Evolutionary conservation across 2,113 vertebrate species (phyloP), one percentile per base, ranked within the genome.

Genomic region (Brienomyrus brachyistius): DNA sequence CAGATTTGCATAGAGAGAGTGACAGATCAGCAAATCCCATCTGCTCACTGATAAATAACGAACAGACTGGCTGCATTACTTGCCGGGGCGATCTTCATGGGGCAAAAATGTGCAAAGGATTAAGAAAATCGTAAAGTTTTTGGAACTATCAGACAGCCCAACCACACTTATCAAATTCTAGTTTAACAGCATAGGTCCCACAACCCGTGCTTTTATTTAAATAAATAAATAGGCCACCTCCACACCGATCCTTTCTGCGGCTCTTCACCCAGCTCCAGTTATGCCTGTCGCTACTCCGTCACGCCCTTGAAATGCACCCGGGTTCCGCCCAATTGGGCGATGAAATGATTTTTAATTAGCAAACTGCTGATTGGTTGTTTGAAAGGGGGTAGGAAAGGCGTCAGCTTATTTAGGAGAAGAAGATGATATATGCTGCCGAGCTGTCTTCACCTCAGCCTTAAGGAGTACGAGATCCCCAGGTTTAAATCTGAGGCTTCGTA

Each of bases 21-120:
- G 74, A 43, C 74, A 43, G 74, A 80, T 43, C 74, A 80, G 74
- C 74, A 80, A 77, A 77, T 77, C 70, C 70, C 70, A 77, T 77
- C 35, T 43, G 35, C 31, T 40, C 35, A 40, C 70, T 77, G 74
- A 80, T 40, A 43, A 80, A 80, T 80, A 80, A 80, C 35, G 35
- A 40, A 40, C 74, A 43, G 74, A 43, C 62, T 70, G 74, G 35
- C 74, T 77, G 31, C 70, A 17, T 40, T 15, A 40, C 70, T 77
- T 40, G 35, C 27, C 4, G 70, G 40, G 17, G 15, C 15, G 31
- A 13, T 40, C 13, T 77, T 77, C 31, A 80, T 43, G 31, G 35
- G 31, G 17, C 13, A 80, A 43, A 80, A 80, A 43, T 35, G 31
- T 6, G 35, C 74, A 80, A 80, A 80, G 35, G 74, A 80, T 43